Conservation (phyloP, 2,113 vertebrate genomes). For the Protobothrops mucrosquamatus region DNA sequence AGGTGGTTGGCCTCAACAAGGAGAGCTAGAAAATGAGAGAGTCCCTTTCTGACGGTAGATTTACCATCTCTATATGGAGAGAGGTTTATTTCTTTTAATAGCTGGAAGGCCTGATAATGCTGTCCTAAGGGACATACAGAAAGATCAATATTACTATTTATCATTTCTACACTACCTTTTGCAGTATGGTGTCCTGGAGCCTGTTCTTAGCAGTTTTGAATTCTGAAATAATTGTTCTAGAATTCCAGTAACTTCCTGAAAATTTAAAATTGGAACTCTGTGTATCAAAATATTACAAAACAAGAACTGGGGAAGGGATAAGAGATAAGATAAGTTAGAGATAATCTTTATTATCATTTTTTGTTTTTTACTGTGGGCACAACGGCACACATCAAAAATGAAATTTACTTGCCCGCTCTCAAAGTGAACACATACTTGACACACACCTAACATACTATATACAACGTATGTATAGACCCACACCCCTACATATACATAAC, state of each 20-base stretch:
- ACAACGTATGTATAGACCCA: no score
- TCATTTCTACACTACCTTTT: slow-evolving; percentile 1
- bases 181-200: background rate
- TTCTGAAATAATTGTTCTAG: background rate
- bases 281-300: background rate
- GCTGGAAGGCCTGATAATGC: slow-evolving; percentile 4
- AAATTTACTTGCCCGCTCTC: no score
- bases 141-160: slow-evolving; percentile 13
- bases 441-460: no score
- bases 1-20: background rate
- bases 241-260: background rate
- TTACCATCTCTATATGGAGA: background rate
- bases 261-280: background rate
- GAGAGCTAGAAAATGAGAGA: background rate
- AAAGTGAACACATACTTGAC: no score
- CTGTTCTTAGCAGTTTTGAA: background rate
- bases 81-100: background rate
- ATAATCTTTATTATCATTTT: no score
- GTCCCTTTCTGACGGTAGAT: background rate
- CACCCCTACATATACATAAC: no score
- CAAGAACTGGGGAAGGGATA: background rate
- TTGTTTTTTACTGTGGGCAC: no score
- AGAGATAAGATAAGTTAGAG: no score
- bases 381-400: no score
- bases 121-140: background rate